These are phyloP conservation scores for Biston stratarius DNA, from an alignment of 2,888 invertebrate genomes.

Conservation along the genomic window DNA sequence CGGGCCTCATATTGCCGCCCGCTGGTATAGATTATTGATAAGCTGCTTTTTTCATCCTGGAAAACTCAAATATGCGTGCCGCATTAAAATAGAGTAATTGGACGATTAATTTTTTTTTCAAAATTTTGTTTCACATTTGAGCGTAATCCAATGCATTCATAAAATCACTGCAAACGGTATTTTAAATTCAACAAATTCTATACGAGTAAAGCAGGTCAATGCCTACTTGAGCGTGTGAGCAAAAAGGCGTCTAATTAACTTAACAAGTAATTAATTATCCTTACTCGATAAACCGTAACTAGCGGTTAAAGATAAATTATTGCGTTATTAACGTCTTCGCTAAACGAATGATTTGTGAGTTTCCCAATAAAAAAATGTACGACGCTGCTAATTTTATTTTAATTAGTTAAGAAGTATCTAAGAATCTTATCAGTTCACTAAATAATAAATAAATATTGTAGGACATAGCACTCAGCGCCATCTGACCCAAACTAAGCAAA, in stretches of 20 bases:
- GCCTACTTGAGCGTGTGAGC: slow-evolving; percentile 13
- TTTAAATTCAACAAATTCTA: slow-evolving; percentile 8
- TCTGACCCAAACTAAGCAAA: too few species aligned
- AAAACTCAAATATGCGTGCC: too few species aligned
- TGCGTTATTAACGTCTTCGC: not conserved
- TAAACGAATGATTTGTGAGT: not conserved
- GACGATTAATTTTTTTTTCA: too few species aligned
- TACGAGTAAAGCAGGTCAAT: slow-evolving; percentile 8
- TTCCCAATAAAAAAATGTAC: not conserved
- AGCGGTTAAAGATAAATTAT: slow-evolving; percentile 6
- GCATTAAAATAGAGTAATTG: too few species aligned
- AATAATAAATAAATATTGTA: too few species aligned
- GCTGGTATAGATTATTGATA: too few species aligned
- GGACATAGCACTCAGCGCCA: too few species aligned
- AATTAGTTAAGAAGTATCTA: not conserved
- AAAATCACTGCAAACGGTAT: not conserved
- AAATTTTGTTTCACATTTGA: too few species aligned
- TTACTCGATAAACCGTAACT: slow-evolving; percentile 18
- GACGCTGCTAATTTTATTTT: not conserved
- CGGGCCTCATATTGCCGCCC: too few species aligned
- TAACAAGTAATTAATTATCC: slow-evolving; percentile 21
- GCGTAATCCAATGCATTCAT: too few species aligned
- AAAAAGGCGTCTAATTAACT: slow-evolving; percentile 13
- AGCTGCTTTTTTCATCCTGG: too few species aligned
- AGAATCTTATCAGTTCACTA: too few species aligned